Evolutionary conservation across 2,797 vertebrate genomes (phyloP).

Genomic region (Gallirallus australis): DNA sequence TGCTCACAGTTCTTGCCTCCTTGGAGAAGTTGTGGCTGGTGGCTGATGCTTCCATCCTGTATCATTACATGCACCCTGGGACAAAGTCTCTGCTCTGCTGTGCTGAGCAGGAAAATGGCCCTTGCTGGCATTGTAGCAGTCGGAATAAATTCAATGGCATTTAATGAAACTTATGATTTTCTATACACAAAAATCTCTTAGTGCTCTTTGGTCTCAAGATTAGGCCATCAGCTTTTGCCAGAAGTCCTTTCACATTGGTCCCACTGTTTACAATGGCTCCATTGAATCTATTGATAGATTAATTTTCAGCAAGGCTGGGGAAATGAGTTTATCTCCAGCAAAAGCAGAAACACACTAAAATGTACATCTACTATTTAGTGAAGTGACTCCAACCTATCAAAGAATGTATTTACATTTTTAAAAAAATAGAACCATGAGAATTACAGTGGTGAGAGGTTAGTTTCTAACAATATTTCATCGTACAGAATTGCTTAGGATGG

Average conservation of each 20-base stretch:
- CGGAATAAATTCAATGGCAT: neutral
- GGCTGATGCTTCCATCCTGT: neutral
- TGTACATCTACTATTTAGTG: neutral
- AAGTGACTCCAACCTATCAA: neutral
- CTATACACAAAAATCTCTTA: neutral
- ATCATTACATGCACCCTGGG: neutral
- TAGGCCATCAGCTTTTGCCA: neutral
- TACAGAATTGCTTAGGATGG: neutral
- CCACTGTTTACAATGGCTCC: neutral
- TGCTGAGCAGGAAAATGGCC: neutral
- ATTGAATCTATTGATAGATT: neutral
- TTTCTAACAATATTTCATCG: neutral
- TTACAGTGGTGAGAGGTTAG: neutral
- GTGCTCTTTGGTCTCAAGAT: neutral
- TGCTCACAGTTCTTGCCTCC: neutral
- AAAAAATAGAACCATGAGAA: neutral
- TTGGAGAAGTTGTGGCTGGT: neutral
- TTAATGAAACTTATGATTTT: neutral
- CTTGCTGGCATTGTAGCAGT: neutral
- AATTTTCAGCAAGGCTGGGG: neutral
- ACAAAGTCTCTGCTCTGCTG: neutral
- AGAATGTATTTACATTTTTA: neutral
- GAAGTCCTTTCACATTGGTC: neutral
- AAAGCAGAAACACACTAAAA: neutral
- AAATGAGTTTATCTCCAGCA: neutral